Evolutionary conservation across 2,797 vertebrate species (phyloP), one percentile per base, ranked within the genome.

Genomic region (Typhlichthys subterraneus): DNA sequence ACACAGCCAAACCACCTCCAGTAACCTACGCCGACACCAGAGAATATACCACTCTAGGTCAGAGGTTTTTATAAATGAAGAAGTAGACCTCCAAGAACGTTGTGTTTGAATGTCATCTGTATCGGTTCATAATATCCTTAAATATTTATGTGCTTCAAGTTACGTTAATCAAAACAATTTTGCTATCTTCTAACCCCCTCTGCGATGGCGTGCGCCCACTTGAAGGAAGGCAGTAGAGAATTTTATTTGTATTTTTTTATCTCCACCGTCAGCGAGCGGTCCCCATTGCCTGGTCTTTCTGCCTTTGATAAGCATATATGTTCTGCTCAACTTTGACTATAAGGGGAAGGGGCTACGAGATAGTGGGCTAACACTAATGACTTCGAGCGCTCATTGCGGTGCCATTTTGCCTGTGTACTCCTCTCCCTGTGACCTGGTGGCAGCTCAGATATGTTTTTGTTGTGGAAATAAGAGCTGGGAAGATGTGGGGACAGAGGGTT

Each of bases 271-370:
- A 15, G 46, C 5, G 38, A 74, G 53, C 65, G 55, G 13, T 62
- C 59, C 68, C 51, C 23, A 10, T 29, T 2, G 45, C 52, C 79
- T 70, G 70, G 61, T 76, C 69, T 82, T 33, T 29, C 53, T 69
- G 53, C 23, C 70, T 89, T 85, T 89, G 88, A 86, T 85, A 78
- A 58, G 53, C 61, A 67, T 19, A 13, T 80, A 72, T 77, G 74
- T 70, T 77, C 59, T 66, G 57, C 17, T 69, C 33, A 31, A 52
- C 72, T 82, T 73, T 84, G 70, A 74, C 60, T 19, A 23, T 23
- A 49, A 52, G 63, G 31, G 66, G 57, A 15, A 17, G 11, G 29
- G 58, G 50, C 23, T 23, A 67, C 31, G 42, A 76, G 64, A 47
- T 52, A 63, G 75, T 3, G 31, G 31, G 33, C 33, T 38, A 63